A percentile compares a stretch with the other conserved stretches of the same genome.
Evolutionary conservation across 2,888 invertebrate species (phyloP).

Genomic region (Macrosoma leucophasiata): DNA sequence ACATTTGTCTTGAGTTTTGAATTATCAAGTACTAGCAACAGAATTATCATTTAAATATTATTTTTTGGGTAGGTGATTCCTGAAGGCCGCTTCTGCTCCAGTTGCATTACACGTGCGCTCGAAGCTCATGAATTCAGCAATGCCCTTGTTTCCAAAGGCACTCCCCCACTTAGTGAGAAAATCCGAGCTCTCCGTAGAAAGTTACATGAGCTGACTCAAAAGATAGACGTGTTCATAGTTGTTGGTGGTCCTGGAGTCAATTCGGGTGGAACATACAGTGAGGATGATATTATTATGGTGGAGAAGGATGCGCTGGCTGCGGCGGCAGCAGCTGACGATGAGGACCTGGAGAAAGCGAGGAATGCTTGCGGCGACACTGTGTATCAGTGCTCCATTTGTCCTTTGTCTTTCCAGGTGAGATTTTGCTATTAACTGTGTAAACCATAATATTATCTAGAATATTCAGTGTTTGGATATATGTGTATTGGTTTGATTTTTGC

Average conservation of each 20-base stretch:
- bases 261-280: conserved; percentile 49
- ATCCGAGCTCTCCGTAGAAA: conserved; percentile 53
- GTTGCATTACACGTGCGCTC: conserved; percentile 47
- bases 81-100: conserved; percentile 48
- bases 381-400: conserved; percentile 64
- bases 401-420: conserved; percentile 50
- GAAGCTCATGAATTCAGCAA: conserved; percentile 56
- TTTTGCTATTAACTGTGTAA: too few relatives aligned
- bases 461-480: too few relatives aligned
- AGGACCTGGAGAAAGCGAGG: conserved; percentile 43
- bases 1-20: not conserved
- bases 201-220: conserved; percentile 59
- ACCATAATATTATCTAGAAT: too few relatives aligned
- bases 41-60: not conserved
- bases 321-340: conserved; percentile 49
- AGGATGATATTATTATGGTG: conserved; percentile 67
- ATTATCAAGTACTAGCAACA: not conserved
- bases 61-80: conserved; percentile 45
- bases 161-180: conserved; percentile 59
- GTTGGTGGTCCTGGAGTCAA: conserved; percentile 50
- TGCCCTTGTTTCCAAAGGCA: conserved; percentile 36
- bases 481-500: too few relatives aligned
- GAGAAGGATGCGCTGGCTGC: conserved; percentile 53
- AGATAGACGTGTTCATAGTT: conserved; percentile 66
- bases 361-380: conserved; percentile 54